Base-by-base conservation (phyloP, 2,888 invertebrate species). In the Atrina japonica region DNA sequence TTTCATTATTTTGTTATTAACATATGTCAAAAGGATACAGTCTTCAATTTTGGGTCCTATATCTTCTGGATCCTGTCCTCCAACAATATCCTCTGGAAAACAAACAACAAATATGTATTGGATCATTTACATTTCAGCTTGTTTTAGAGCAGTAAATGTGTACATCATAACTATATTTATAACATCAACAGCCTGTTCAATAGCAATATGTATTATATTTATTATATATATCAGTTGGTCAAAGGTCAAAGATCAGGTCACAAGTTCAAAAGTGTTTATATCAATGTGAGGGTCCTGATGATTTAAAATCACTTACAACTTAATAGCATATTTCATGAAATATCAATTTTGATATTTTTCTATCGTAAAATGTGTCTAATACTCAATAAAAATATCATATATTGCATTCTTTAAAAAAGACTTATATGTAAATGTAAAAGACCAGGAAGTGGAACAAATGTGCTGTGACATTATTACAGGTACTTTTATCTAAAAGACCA, bases 21-120 rank as follows among this genome's bases (percentile, higher is more conserved):
- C n/a, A n/a, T n/a, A n/a, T n/a, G n/a, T n/a, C n/a, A 35, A 23
- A 80, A 83, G 84, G 85, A 88, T 89, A 87, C 85, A 81, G 60
- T 90, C 88, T 78, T 90, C 91, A 68, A 89, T 85, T 3, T 83
- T 75, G 16, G 84, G 86, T 29, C 82, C 87, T 30, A 90, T 18
- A 25, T 87, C 83, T 9, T 76, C 84, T 29, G 85, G 83, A 58
- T 87, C 83, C 14, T 73, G 72, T n/a, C 76, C 73, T 23, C 82
- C 82, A 18, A 83, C 82, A 27, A 81, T 78, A 21, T 72, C 59
- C 63, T 89, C 91, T 85, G 81, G 64, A 81, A 80, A 52, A 29
- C 27, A 50, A 64, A 55, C 49, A 66, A 71, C 27, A 65, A 56
- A 67, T 43, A 14, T n/a, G n/a, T n/a, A n/a, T n/a, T n/a, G n/a